phyloP scores from a whole-genome alignment of 2,888 invertebrate species.

The Catocala sponsa region DNA sequence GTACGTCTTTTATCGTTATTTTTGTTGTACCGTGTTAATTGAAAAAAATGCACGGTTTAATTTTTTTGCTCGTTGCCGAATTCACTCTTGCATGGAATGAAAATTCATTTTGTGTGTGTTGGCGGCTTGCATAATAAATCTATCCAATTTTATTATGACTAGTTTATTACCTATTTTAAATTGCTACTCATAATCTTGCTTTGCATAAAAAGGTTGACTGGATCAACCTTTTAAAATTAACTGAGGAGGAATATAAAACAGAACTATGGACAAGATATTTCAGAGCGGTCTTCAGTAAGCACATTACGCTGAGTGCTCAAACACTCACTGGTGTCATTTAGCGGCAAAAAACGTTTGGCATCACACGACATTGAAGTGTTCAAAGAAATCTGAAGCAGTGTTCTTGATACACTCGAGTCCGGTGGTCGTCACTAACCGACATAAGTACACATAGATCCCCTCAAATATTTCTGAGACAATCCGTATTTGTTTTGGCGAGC shows the following conservation, averaged over 20 bases:
- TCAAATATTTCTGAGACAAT: conserved; percentile 21
- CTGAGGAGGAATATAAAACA: not conserved
- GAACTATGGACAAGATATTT: conserved; percentile 7
- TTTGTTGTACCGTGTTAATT: conserved; percentile 64
- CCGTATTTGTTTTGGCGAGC: conserved; percentile 11
- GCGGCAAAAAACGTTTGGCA: conserved; percentile 29
- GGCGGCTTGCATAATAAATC: no score
- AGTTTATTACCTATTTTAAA: no score
- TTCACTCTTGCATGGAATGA: conserved; percentile 17
- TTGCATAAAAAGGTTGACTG: not conserved
- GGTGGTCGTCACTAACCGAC: conserved; percentile 10
- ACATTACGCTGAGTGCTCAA: conserved; percentile 20
- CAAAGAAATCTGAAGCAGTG: conserved; percentile 41
- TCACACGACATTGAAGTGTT: conserved; percentile 33
- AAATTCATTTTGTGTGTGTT: conserved; percentile 10
- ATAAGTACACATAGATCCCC: conserved; percentile 10
- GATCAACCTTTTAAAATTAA: not conserved
- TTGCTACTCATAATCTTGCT: no score
- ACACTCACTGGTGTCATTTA: conserved; percentile 20
- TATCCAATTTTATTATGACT: no score
- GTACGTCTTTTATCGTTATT: conserved; percentile 59
- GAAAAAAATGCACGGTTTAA: conserved; percentile 31
- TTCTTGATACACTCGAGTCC: conserved; percentile 31
- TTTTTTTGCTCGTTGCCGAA: conserved; percentile 28
- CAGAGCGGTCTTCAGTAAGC: not conserved